phyloP scores from a whole-genome alignment of 2,113 vertebrate genomes.

The Climacteris rufus region DNA sequence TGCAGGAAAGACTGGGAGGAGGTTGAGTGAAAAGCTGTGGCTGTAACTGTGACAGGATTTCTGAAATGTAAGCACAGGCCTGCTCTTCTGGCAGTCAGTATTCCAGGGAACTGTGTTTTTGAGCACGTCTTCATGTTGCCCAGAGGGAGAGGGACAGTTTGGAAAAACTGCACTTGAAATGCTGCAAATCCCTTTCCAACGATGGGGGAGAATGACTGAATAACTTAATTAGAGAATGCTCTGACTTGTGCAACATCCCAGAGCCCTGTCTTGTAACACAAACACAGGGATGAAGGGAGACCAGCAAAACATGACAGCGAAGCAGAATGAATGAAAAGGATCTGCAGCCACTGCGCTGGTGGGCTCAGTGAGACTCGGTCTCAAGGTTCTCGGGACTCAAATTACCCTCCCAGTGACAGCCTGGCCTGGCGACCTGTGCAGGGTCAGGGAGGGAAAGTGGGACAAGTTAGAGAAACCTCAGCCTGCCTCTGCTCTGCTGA shows the following conservation, averaged over 20 bases:
- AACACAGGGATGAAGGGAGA: neutral
- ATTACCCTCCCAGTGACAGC: neutral
- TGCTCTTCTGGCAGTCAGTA: neutral
- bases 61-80: neutral
- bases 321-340: neutral
- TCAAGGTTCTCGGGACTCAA: neutral
- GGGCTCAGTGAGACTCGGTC: neutral
- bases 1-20: neutral
- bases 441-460: neutral
- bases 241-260: neutral
- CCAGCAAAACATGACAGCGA: neutral
- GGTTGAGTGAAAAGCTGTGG: neutral
- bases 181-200: neutral
- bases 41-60: neutral
- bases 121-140: neutral
- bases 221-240: neutral
- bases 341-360: neutral
- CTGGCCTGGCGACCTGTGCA: neutral
- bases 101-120: neutral
- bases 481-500: neutral
- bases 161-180: neutral
- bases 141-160: neutral
- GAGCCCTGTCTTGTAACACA: neutral
- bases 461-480: neutral
- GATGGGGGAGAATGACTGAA: neutral